Percentiles rank a stretch among this genome's conserved stretches.
These are phyloP conservation scores for Oncopeltus fasciatus DNA, from an alignment of 1,140 invertebrate species.

Conservation along the genomic window DNA sequence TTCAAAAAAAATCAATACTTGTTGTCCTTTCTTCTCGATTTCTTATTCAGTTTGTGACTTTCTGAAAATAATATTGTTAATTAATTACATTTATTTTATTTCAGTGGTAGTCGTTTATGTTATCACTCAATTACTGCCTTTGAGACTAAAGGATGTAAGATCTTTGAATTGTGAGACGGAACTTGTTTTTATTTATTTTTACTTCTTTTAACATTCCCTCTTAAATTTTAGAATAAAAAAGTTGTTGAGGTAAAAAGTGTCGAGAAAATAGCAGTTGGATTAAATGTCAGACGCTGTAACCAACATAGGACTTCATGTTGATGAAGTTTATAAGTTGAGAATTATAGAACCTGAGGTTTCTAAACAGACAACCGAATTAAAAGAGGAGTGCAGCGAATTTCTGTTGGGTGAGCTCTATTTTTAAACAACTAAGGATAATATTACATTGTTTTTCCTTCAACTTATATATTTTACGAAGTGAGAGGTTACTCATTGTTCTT, in stretches of 20 bases:
- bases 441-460: no score
- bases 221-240: background rate
- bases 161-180: no score
- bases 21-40: slow-evolving; percentile 6
- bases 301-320: slow-evolving; percentile 64
- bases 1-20: slow-evolving; percentile 6
- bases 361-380: slow-evolving; percentile 60
- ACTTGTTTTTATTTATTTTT: no score
- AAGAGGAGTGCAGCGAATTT: slow-evolving; percentile 69
- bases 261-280: slow-evolving; percentile 16
- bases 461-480: no score
- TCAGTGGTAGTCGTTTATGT: background rate
- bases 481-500: no score
- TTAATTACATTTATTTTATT: slow-evolving; percentile 5
- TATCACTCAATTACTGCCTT: background rate
- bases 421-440: no score
- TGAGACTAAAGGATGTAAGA: background rate
- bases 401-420: slow-evolving; percentile 49
- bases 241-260: slow-evolving; percentile 1
- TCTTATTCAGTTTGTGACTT: background rate
- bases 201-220: no score
- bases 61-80: background rate
- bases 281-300: slow-evolving; percentile 56
- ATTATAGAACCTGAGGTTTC: slow-evolving; percentile 62
- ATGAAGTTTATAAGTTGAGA: slow-evolving; percentile 73